These are phyloP conservation scores for Chloromyia formosa DNA, from an alignment of 2,888 invertebrate species.

Conservation along the genomic window DNA sequence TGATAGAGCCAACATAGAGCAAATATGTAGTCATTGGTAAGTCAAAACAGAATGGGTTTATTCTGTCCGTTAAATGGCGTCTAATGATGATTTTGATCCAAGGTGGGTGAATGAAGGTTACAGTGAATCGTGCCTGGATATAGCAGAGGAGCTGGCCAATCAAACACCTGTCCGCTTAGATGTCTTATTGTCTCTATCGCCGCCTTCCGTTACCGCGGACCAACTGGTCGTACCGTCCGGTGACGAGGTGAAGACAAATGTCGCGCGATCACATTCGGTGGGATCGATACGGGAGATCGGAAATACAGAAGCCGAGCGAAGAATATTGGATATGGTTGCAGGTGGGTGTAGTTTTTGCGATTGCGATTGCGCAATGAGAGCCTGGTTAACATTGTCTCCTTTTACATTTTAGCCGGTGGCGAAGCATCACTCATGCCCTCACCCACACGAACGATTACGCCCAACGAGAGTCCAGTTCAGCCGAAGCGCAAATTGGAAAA, in stretches of 20 bases:
- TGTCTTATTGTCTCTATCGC: slow-evolving; percentile 83
- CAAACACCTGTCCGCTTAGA: slow-evolving; percentile 91
- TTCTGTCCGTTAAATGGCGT: neutral
- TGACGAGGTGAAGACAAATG: slow-evolving; percentile 64
- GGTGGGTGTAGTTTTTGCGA: slow-evolving; percentile 56
- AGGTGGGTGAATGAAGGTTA: slow-evolving; percentile 93
- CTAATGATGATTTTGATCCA: slow-evolving; percentile 52
- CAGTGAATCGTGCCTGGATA: slow-evolving; percentile 81
- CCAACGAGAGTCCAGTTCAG: slow-evolving; percentile 65
- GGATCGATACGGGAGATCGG: slow-evolving; percentile 79
- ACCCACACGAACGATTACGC: slow-evolving; percentile 69
- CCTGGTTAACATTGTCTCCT: neutral
- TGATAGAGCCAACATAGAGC: slow-evolving; percentile 89
- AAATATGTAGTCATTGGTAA: slow-evolving; percentile 92
- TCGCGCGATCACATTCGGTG: slow-evolving; percentile 74
- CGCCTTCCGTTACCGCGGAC: slow-evolving; percentile 79
- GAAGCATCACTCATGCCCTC: slow-evolving; percentile 69
- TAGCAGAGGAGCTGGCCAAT: slow-evolving; percentile 88
- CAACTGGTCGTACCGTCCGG: slow-evolving; percentile 75
- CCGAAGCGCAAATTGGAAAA: slow-evolving; percentile 80
- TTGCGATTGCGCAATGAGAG: neutral
- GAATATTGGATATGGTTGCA: slow-evolving; percentile 77
- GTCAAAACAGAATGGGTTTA: neutral
- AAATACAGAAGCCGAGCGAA: slow-evolving; percentile 74
- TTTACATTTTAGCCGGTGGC: slow-evolving; percentile 59